These are phyloP conservation scores for Porites evermanni DNA, from an alignment of 92 coral and sea anemone species.

Conservation along the genomic window DNA sequence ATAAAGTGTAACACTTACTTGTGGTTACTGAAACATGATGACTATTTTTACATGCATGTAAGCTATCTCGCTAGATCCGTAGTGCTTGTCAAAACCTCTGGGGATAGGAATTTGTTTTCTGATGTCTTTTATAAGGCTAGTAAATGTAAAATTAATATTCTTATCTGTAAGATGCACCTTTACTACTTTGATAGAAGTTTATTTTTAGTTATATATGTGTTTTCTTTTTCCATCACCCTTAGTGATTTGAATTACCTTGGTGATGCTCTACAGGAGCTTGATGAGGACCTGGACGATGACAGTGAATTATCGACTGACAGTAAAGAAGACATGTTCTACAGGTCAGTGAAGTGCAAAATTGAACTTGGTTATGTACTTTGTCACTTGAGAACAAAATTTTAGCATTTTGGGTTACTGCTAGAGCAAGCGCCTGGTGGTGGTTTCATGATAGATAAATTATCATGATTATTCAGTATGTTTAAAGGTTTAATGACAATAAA, in stretches of 20 bases:
- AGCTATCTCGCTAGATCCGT: neutral
- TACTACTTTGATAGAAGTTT: neutral
- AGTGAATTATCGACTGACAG: conserved; percentile 8
- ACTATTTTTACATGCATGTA: neutral
- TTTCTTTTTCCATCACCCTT: conserved; percentile 15
- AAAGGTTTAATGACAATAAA: conserved; percentile 1
- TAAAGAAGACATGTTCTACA: conserved; percentile 3
- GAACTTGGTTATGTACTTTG: neutral
- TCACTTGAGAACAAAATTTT: neutral
- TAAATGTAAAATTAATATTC: neutral
- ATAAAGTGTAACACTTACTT: neutral
- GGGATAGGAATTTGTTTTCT: neutral
- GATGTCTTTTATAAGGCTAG: neutral
- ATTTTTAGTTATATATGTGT: conserved; percentile 5
- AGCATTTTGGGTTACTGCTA: neutral
- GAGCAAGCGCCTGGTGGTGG: conserved; percentile 1
- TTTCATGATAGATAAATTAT: conserved; percentile 1
- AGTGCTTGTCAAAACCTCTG: too few relatives aligned
- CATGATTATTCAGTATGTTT: neutral
- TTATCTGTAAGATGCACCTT: conserved; percentile 3
- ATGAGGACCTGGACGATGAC: neutral
- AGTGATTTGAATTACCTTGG: neutral
- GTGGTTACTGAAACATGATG: neutral
- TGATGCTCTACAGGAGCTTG: conserved; percentile 13
- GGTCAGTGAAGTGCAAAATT: neutral